Evolutionary conservation across 2,113 vertebrate species (phyloP).

Genomic region (Choloepus hoffmanni): DNA sequence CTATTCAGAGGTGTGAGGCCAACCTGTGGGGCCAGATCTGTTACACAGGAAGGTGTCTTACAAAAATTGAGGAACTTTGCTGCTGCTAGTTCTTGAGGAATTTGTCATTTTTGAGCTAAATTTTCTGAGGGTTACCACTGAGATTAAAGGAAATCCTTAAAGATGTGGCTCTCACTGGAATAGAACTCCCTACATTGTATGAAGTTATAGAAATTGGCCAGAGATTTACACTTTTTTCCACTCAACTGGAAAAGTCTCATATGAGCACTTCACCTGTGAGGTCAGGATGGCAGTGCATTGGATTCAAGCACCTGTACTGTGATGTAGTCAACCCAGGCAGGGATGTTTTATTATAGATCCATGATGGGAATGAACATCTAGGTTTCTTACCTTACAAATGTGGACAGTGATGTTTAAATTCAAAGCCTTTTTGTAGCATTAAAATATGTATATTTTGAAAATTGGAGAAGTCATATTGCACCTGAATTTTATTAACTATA

Average conservation of each 20-base stretch:
- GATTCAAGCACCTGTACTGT: background rate
- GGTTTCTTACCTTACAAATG: background rate
- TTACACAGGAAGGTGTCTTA: background rate
- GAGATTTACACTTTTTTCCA: background rate
- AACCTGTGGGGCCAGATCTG: background rate
- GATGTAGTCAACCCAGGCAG: background rate
- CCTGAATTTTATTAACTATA: background rate
- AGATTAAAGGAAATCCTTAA: background rate
- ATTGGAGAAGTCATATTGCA: background rate
- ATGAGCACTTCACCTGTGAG: background rate
- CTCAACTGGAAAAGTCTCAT: background rate
- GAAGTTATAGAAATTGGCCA: background rate
- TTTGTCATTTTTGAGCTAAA: background rate
- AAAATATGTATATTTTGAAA: conserved; percentile 19
- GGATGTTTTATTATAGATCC: background rate
- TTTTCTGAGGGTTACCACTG: background rate
- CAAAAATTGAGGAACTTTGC: background rate
- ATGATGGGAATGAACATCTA: background rate
- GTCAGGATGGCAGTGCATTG: background rate
- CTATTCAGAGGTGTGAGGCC: background rate
- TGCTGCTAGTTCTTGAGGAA: background rate
- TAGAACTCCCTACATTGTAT: background rate
- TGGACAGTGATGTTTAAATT: background rate
- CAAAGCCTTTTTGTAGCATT: background rate
- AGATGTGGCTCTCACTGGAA: background rate